These are phyloP conservation scores for Lasiurus borealis DNA, from an alignment of 2,113 vertebrate genomes.

Conservation along the genomic window DNA sequence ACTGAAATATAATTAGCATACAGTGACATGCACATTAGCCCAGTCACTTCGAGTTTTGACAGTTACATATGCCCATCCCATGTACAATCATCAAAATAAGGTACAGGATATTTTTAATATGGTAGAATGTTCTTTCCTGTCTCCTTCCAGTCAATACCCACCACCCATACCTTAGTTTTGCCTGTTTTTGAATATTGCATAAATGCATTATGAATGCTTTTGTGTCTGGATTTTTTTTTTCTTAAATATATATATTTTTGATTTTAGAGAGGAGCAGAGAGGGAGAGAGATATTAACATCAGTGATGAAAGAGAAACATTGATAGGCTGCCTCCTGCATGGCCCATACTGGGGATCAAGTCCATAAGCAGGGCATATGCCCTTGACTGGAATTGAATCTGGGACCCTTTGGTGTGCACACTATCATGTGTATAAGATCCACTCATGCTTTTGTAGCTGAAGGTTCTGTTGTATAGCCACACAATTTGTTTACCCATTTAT, in stretches of 20 bases:
- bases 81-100: background rate
- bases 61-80: background rate
- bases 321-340: too few relatives aligned
- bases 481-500: background rate
- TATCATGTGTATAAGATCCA: background rate
- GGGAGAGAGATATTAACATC: too few relatives aligned
- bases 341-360: too few relatives aligned
- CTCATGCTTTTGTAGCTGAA: background rate
- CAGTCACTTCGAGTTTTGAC: background rate
- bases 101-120: background rate
- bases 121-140: background rate
- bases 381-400: too few relatives aligned
- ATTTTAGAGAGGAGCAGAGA: too few relatives aligned
- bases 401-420: too few relatives aligned
- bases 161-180: background rate
- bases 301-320: too few relatives aligned
- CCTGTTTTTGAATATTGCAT: background rate
- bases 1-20: background rate
- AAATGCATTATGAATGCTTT: background rate
- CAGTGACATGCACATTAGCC: background rate
- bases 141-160: background rate
- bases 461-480: too few relatives aligned
- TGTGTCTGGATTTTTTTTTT: background rate
- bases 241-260: too few relatives aligned
- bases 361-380: too few relatives aligned